Evolutionary conservation across 1,140 invertebrate genomes (phyloP).

Genomic region (Asobara japonica): DNA sequence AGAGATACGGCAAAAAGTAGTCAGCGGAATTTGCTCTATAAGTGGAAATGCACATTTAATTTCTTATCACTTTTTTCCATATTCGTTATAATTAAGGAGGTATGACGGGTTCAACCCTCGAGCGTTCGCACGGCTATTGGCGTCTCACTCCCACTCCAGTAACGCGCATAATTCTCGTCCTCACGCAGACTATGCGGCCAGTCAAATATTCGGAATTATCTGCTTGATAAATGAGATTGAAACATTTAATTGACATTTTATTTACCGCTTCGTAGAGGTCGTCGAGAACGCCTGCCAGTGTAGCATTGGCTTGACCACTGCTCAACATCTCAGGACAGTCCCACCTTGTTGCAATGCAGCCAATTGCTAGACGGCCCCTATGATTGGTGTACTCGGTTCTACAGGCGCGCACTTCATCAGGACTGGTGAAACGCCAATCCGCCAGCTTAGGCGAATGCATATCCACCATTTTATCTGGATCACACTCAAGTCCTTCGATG

Average conservation of each 20-base stretch:
- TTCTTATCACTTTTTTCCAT: too few species aligned
- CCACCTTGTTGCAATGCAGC: constrained; percentile 66
- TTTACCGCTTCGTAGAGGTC: background rate
- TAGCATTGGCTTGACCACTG: constrained; percentile 64
- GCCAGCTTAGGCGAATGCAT: constrained; percentile 72
- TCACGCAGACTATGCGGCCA: too few species aligned
- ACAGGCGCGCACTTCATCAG: constrained; percentile 71
- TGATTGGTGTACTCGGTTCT: constrained; percentile 71
- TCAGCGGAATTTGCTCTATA: too few species aligned
- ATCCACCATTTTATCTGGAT: constrained; percentile 62
- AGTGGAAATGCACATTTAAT: too few species aligned
- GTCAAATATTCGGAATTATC: too few species aligned
- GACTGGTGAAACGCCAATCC: constrained; percentile 78
- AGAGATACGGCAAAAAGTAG: too few species aligned
- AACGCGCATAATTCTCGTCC: too few species aligned
- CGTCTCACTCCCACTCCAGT: too few species aligned
- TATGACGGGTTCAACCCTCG: too few species aligned
- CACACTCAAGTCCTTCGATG: constrained; percentile 84
- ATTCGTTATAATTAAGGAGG: too few species aligned
- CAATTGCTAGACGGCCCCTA: constrained; percentile 69
- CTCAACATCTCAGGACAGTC: constrained; percentile 74
- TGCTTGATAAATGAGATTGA: too few species aligned
- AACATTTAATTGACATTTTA: background rate
- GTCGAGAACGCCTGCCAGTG: background rate
- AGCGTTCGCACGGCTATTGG: too few species aligned